These are phyloP conservation scores for Beroe forskalii DNA, from an alignment of 37 sponge, comb jelly and placozoan species.

Conservation along the genomic window DNA sequence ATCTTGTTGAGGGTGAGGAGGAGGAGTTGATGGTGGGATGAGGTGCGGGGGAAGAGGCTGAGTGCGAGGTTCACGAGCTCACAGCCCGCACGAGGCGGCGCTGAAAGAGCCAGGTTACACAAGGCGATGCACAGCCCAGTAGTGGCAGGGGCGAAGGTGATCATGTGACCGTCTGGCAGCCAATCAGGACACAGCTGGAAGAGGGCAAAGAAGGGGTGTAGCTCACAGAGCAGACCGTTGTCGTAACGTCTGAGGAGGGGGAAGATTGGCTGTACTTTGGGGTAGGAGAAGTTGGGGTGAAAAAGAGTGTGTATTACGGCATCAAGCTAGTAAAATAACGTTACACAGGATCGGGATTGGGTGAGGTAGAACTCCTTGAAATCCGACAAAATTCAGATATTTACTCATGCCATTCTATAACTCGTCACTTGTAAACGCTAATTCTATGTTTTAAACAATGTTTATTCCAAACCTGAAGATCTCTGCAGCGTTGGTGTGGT, in stretches of 20 bases:
- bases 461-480: constrained; percentile 61
- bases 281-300: too few relatives aligned
- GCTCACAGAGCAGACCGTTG: constrained; percentile 35
- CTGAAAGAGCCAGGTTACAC: constrained; percentile 41
- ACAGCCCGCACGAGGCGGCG: not conserved
- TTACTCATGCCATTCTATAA: too few relatives aligned
- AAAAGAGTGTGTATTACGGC: too few relatives aligned
- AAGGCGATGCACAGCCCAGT: constrained; percentile 15
- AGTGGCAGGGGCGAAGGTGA: not conserved
- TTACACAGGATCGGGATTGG: too few relatives aligned
- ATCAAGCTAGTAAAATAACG: too few relatives aligned
- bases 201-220: constrained; percentile 44
- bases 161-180: constrained; percentile 35
- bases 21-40: constrained; percentile 14
- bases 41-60: not conserved
- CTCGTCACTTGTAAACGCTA: too few relatives aligned
- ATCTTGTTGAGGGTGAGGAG: constrained; percentile 1
- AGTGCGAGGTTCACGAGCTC: constrained; percentile 39
- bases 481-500: constrained; percentile 49
- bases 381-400: too few relatives aligned
- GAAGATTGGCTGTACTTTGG: too few relatives aligned
- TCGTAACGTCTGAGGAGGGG: not conserved
- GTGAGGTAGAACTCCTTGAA: too few relatives aligned
- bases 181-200: constrained; percentile 61
- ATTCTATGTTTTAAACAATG: too few relatives aligned